Evolutionary conservation across 2,888 invertebrate species (phyloP).

Genomic region (Eupeodes latifasciatus): DNA sequence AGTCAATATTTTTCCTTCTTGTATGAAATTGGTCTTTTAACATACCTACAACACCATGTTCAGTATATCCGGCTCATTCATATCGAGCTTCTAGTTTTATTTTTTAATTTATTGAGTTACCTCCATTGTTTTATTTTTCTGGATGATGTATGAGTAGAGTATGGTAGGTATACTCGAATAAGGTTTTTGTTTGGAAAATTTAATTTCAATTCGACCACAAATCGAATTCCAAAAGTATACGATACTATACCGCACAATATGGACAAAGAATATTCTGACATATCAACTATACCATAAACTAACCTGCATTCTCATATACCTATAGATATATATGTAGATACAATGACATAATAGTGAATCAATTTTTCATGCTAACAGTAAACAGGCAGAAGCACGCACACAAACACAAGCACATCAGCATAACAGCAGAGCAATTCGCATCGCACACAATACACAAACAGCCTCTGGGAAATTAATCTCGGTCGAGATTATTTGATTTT

Average conservation of each 20-base stretch:
- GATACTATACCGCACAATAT: neutral
- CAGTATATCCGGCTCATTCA: neutral
- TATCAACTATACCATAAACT: slow-evolving; percentile 13
- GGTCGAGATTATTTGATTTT: slow-evolving; percentile 73
- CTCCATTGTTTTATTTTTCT: no score
- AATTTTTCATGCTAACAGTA: slow-evolving; percentile 36
- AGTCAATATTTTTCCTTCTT: no score
- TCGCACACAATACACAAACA: slow-evolving; percentile 13
- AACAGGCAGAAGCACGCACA: neutral
- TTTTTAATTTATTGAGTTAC: no score
- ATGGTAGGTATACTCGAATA: no score
- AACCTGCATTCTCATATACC: neutral
- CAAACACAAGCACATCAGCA: neutral
- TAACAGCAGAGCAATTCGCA: neutral
- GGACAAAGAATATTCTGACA: neutral
- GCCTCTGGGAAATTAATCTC: slow-evolving; percentile 75
- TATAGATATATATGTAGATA: neutral
- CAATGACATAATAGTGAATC: slow-evolving; percentile 19
- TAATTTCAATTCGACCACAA: slow-evolving; percentile 61
- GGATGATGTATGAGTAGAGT: no score
- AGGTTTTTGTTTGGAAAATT: slow-evolving; percentile 19
- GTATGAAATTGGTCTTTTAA: no score
- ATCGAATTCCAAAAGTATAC: slow-evolving; percentile 46
- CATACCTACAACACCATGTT: no score
- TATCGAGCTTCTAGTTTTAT: neutral